Base-by-base conservation (phyloP, 2,888 invertebrate genomes). In the Eudasyphora cyanicolor region DNA sequence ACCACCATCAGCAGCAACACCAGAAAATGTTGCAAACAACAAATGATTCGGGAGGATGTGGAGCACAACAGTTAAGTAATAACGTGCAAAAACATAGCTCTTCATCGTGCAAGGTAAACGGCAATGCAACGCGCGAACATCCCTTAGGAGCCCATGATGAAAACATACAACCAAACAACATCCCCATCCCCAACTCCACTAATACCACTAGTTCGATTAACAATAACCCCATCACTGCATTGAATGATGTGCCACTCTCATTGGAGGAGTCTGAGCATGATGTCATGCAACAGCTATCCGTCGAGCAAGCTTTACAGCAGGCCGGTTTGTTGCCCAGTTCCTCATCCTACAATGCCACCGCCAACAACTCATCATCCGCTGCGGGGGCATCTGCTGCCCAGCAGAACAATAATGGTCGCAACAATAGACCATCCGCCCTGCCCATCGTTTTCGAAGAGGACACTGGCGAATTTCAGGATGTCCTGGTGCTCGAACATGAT, bases 381-480 rank as follows among this genome's bases (percentile, higher is more conserved):
- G 27, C 74, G 29, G 8, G 57, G 24, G 10, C 35, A 45, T 4
- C 74, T 27, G 0, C 19, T 32, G 8, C 17, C 64, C 10, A 54
- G 21, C 69, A 3, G 54, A 81, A 67, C 77, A 74, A 49, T 60
- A 76, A 75, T 76, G 74, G 35, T 69, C 76, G 76, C 51, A 76
- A 76, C 75, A 82, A 83, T 64, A 77, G 87, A 77, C 85, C 86
- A 19, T 81, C 80, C 21, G 86, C 78, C 8, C 70, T 89, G 84
- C 88, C 88, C 21, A 86, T 89, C 79, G 88, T 89, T 29, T 86
- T 89, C 70, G 88, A 89, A 67, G 88, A 88, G 82, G 88, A 89
- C 70, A 84, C 81, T 7, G 86, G 82, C 24, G 87, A 86, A 21
- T 87, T 86, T 62, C 86, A 84, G 83, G 87, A 86, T 76, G 86